Percentiles rank a stretch among this genome's conserved stretches.
These are phyloP conservation scores for Gobius niger DNA, from an alignment of 2,113 vertebrate species.

Conservation along the genomic window DNA sequence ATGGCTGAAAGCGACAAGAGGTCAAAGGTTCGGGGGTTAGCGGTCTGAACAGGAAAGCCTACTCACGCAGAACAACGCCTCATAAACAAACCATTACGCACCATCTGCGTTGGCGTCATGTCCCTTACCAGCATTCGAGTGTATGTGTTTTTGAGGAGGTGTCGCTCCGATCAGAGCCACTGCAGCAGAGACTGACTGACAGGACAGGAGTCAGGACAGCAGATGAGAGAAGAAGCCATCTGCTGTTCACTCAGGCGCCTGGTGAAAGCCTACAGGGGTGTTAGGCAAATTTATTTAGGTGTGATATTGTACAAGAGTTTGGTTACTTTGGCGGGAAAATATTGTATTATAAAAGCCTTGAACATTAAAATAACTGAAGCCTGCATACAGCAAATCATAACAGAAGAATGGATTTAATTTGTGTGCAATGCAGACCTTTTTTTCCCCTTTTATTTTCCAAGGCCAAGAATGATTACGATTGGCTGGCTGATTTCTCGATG, in stretches of 20 bases:
- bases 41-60: constrained; percentile 56
- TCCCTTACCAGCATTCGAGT: constrained; percentile 26
- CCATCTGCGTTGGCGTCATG: constrained; percentile 59
- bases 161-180: constrained; percentile 42
- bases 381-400: too few relatives aligned
- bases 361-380: too few relatives aligned
- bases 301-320: background rate
- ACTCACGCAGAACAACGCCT: constrained; percentile 55
- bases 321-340: background rate
- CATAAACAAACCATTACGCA: constrained; percentile 72
- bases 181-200: constrained; percentile 39
- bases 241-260: constrained; percentile 50
- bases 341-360: background rate
- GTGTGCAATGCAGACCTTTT: too few relatives aligned
- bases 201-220: constrained; percentile 41
- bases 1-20: constrained; percentile 29
- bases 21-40: constrained; percentile 57
- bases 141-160: constrained; percentile 41
- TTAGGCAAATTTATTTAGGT: constrained; percentile 5
- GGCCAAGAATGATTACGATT: too few relatives aligned
- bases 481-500: too few relatives aligned
- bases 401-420: too few relatives aligned
- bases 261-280: constrained; percentile 40
- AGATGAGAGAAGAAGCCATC: constrained; percentile 61
- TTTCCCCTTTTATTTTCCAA: too few relatives aligned